Conservation (phyloP, 37 sponge, comb jelly and placozoan species). For the Tethya wilhelma region DNA sequence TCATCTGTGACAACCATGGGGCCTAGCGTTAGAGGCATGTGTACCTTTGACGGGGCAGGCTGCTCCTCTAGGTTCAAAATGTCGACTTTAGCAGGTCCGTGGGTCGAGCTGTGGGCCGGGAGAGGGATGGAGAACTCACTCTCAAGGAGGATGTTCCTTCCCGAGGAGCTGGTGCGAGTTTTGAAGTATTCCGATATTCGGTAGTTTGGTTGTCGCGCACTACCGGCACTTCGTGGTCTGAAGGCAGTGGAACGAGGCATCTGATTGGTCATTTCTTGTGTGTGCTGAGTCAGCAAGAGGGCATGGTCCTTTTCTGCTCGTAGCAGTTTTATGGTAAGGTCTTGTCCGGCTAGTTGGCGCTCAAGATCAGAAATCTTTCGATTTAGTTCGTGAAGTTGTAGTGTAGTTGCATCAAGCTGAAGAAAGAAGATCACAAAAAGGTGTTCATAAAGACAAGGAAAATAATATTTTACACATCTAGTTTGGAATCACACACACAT, state of each 20-base stretch:
- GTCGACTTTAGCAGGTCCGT: not conserved
- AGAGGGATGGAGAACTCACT: constrained; percentile 23
- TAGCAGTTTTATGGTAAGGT: constrained; percentile 43
- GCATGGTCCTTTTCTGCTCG: constrained; percentile 44
- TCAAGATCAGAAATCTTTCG: constrained; percentile 41
- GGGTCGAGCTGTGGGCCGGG: constrained; percentile 1
- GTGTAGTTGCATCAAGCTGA: constrained; percentile 27
- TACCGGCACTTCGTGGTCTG: constrained; percentile 38
- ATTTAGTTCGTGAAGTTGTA: constrained; percentile 34
- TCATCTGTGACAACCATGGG: constrained; percentile 61
- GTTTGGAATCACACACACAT: not conserved
- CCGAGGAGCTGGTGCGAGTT: not conserved
- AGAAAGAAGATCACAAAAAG: not conserved
- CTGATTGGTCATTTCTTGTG: constrained; percentile 16
- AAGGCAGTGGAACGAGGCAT: not conserved
- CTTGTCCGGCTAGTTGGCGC: constrained; percentile 28
- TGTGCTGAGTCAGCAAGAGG: constrained; percentile 12
- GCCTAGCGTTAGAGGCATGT: constrained; percentile 11
- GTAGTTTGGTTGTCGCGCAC: constrained; percentile 37
- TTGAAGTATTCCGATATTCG: constrained; percentile 33
- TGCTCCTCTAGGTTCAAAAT: constrained; percentile 50
- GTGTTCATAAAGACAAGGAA: too few species aligned
- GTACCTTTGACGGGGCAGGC: not conserved
- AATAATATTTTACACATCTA: too few species aligned
- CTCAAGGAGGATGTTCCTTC: not conserved